Conservation (phyloP, 2,888 invertebrate genomes). For the Tinea pellionella region DNA sequence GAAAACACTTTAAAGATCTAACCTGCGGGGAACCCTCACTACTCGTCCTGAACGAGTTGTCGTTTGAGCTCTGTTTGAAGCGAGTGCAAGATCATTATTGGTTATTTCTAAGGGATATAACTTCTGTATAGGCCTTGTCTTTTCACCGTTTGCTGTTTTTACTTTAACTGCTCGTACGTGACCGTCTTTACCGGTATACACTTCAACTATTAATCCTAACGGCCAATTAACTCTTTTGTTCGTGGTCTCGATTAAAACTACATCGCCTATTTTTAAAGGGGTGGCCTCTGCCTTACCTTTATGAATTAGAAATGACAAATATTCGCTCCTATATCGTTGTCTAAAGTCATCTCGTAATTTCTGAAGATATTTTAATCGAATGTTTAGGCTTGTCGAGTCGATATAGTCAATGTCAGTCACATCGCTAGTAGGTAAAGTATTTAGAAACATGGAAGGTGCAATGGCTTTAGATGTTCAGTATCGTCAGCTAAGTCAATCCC, state of each 20-base stretch:
- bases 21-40: no score
- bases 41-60: no score
- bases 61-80: no score
- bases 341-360: conserved; percentile 16
- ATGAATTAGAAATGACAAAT: background rate
- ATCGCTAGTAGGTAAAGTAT: conserved; percentile 13
- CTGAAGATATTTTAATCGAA: background rate
- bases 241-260: conserved; percentile 9
- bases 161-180: conserved; percentile 1
- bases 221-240: background rate
- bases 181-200: conserved; percentile 5
- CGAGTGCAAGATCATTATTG: no score
- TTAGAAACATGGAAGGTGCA: conserved; percentile 12
- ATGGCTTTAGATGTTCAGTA: background rate
- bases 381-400: background rate
- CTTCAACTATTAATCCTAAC: background rate
- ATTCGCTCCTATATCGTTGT: conserved; percentile 14
- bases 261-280: conserved; percentile 4
- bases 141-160: background rate
- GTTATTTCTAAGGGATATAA: conserved; percentile 7
- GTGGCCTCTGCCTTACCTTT: background rate
- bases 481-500: background rate
- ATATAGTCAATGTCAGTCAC: conserved; percentile 1
- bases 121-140: background rate
- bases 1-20: no score